Evolutionary conservation across 2,797 vertebrate species (phyloP).

Genomic region (Sebastes hubbsi): DNA sequence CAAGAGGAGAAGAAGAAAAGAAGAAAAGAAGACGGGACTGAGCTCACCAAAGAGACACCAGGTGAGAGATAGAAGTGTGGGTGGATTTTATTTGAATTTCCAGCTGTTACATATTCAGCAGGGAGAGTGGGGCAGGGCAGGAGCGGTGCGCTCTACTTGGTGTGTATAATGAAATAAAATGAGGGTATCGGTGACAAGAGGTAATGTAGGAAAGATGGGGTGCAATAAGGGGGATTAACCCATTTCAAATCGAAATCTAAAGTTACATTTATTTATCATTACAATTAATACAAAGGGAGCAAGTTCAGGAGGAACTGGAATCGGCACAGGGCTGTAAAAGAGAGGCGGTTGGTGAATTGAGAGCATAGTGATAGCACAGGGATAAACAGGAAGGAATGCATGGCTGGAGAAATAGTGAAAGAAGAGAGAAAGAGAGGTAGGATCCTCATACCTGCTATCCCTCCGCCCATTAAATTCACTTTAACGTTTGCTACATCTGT

Average conservation of each 20-base stretch:
- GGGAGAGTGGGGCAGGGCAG: conserved; percentile 7
- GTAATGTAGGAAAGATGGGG: background rate
- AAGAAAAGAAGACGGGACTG: conserved; percentile 11
- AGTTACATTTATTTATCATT: background rate
- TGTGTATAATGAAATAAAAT: conserved; percentile 34
- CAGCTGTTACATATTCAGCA: conserved; percentile 43
- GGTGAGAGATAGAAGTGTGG: conserved; percentile 20
- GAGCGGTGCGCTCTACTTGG: background rate
- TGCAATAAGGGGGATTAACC: background rate
- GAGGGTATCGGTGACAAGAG: conserved; percentile 1
- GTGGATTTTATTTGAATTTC: conserved; percentile 42
- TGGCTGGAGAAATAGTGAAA: background rate
- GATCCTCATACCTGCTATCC: conserved; percentile 14
- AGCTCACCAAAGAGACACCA: conserved; percentile 18
- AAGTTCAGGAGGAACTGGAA: background rate
- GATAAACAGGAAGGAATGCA: conserved; percentile 1
- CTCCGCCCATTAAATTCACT: conserved; percentile 74
- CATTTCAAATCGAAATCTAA: background rate
- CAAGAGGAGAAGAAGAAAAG: conserved; percentile 14
- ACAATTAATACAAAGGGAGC: background rate
- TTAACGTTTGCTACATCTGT: conserved; percentile 77
- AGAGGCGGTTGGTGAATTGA: background rate
- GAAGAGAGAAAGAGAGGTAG: background rate
- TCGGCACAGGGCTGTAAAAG: background rate
- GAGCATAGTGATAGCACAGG: background rate